Conservation (phyloP, 2,888 invertebrate species). For the Phortica okadai region DNA sequence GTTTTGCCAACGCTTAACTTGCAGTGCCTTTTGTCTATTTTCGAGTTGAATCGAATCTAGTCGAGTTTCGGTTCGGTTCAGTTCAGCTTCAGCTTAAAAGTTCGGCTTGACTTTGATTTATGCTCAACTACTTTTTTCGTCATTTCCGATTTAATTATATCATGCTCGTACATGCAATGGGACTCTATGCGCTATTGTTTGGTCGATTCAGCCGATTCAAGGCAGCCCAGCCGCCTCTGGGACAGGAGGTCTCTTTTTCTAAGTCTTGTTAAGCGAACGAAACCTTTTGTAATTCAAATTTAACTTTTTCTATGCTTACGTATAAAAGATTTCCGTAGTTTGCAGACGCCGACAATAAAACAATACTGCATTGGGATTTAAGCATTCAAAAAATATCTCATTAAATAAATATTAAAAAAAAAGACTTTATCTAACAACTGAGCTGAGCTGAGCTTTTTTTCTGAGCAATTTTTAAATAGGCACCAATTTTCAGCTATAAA, state of each 20-base stretch:
- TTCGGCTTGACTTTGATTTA: conserved; percentile 59
- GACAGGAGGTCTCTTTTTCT: not conserved
- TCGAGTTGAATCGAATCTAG: not conserved
- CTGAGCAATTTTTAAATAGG: not conserved
- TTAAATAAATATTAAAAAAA: too few species aligned
- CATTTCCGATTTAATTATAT: conserved; percentile 49
- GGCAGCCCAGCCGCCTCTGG: not conserved
- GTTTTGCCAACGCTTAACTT: not conserved
- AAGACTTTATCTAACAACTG: too few species aligned
- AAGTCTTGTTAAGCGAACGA: not conserved
- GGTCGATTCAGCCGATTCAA: not conserved
- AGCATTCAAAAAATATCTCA: too few species aligned
- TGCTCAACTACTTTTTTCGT: conserved; percentile 49
- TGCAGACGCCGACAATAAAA: too few species aligned
- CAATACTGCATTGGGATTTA: too few species aligned
- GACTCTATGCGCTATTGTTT: not conserved
- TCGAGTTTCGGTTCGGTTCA: too few species aligned
- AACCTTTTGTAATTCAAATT: too few species aligned
- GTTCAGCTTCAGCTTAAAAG: not conserved
- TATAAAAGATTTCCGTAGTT: too few species aligned
- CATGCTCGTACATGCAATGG: conserved; percentile 26
- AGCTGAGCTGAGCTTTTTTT: too few species aligned
- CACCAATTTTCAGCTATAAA: not conserved
- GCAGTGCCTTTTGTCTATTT: not conserved
- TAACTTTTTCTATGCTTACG: too few species aligned